Percentiles rank a stretch among this genome's conserved stretches.
Evolutionary conservation across 2,888 invertebrate species (phyloP).

Genomic region (Ophioninae sp.): DNA sequence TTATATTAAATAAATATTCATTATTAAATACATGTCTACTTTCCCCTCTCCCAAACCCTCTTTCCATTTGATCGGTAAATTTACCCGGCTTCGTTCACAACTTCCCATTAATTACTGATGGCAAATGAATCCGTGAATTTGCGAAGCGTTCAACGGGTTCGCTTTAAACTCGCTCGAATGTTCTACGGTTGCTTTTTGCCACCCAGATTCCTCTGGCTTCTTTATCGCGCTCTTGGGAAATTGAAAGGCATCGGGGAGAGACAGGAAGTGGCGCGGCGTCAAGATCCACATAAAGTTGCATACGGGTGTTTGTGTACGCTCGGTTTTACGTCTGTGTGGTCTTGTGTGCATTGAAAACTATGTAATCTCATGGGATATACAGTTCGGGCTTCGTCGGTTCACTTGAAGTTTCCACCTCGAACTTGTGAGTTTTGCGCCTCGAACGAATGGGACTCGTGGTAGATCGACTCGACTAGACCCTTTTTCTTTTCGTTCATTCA

Average conservation of each 20-base stretch:
- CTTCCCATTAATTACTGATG: constrained; percentile 47
- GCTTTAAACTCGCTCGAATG: constrained; percentile 18
- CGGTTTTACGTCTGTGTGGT: neutral
- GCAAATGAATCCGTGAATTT: constrained; percentile 46
- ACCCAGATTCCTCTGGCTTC: constrained; percentile 35
- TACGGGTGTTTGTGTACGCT: neutral
- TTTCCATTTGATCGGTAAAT: neutral
- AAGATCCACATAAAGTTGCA: constrained; percentile 10
- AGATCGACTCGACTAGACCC: constrained; percentile 32
- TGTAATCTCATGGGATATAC: constrained; percentile 36
- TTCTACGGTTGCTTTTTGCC: constrained; percentile 14
- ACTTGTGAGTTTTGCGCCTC: constrained; percentile 44
- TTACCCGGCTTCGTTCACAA: constrained; percentile 19
- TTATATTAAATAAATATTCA: too few species aligned
- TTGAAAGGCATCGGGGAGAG: constrained; percentile 53
- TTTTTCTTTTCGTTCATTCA: constrained; percentile 53
- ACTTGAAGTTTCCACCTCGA: constrained; percentile 47
- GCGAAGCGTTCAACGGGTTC: constrained; percentile 42
- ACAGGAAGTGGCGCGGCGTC: constrained; percentile 46
- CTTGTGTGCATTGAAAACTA: constrained; percentile 3
- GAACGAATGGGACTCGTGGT: constrained; percentile 40
- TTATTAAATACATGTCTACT: too few species aligned
- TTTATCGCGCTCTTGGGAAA: constrained; percentile 52
- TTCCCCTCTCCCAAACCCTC: too few species aligned
- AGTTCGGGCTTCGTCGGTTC: constrained; percentile 18